Base-by-base conservation (phyloP, 1,140 invertebrate species). In the Danaus plexippus region DNA sequence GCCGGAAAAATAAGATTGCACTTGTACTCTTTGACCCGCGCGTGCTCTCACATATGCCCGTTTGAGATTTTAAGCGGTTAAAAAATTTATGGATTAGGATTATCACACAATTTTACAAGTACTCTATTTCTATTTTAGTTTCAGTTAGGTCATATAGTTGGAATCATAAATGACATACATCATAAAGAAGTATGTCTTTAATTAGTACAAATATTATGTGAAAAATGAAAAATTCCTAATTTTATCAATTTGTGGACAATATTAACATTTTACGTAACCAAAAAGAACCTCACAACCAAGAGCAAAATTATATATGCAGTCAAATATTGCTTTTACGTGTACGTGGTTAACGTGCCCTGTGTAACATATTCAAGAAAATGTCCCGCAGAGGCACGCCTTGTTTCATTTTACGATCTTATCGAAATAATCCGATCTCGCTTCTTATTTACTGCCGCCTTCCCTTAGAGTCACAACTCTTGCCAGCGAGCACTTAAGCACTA, bases 391-490 rank as follows among this genome's bases (percentile, higher is more conserved):
- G 66, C 75, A 63, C 67, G 72, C 70, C 73, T 81, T 87, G 77
- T 82, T 87, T 85, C 81, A 80, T 84, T 82, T 82, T 84, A 87
- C 76, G 81, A 84, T 81, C 78, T 87, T 85, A 85, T 87, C 84
- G 80, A 85, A 83, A 87, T 87, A 85, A 85, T 87, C 79, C 79
- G 78, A 85, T 85, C 84, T 80, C 67, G 63, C 69, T 77, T 77
- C 77, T 85, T 87, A 85, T 85, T 85, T 87, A 85, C 84, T 84
- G 68, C 78, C 72, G 67, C 69, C 71, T 77, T 77, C 73, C 73
- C 73, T 74, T 75, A 69, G 22, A 32, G 77, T 77, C 80, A 67
- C 59, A 53, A 67, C 69, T 71, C 70, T 73, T 69, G 63, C 68
- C 67, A 63, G 64, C 54, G 64, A 67, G 57, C 51, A 57, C 56